Evolutionary conservation across 2,797 vertebrate species (phyloP).

Genomic region (Scomberomorus guttatus): DNA sequence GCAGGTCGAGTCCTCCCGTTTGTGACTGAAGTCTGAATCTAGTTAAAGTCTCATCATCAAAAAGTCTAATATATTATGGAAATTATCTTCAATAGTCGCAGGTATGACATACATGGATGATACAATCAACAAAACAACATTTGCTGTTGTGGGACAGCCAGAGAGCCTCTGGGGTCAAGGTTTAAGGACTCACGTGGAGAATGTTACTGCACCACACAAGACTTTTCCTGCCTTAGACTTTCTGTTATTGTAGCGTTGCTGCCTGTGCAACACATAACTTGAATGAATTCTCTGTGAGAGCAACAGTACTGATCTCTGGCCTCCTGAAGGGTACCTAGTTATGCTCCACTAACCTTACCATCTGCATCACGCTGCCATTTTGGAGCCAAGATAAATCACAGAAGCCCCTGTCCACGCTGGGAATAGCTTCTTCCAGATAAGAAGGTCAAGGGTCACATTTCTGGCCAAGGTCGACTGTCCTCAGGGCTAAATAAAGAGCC

Average conservation of each 20-base stretch:
- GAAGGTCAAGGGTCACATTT: conserved; percentile 85
- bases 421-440: conserved; percentile 86
- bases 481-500: conserved; percentile 86
- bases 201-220: conserved; percentile 26
- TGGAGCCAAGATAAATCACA: conserved; percentile 82
- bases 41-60: too few relatives aligned
- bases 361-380: conserved; percentile 79
- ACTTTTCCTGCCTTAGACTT: conserved; percentile 40
- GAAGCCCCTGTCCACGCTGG: conserved; percentile 73
- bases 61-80: neutral
- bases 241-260: conserved; percentile 30
- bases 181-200: conserved; percentile 64
- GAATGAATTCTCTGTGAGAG: conserved; percentile 37
- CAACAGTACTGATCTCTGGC: conserved; percentile 47
- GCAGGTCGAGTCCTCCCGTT: too few relatives aligned
- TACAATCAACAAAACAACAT: neutral
- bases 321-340: conserved; percentile 69
- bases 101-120: conserved; percentile 2
- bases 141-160: conserved; percentile 58
- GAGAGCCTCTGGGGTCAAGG: conserved; percentile 50
- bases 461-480: conserved; percentile 83
- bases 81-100: neutral
- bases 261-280: conserved; percentile 6
- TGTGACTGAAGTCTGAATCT: neutral
- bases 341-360: conserved; percentile 75